Evolutionary conservation across 2,113 vertebrate species (phyloP).

Genomic region (Myrmophylax atrothorax): DNA sequence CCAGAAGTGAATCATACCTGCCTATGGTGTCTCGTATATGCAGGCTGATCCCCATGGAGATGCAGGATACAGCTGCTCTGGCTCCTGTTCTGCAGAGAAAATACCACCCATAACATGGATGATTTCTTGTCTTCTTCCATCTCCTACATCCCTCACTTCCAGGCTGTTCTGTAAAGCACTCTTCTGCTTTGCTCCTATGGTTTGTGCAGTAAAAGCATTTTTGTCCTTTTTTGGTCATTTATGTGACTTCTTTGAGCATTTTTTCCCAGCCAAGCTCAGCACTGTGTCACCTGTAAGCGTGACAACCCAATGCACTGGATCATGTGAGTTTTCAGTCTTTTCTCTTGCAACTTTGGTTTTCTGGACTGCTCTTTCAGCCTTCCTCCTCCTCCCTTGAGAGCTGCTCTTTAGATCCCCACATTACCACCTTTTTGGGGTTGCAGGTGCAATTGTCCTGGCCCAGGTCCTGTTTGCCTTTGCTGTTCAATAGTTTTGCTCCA

Average conservation of each 20-base stretch:
- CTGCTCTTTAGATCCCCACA: neutral
- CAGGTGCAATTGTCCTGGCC: neutral
- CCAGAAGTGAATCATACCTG: neutral
- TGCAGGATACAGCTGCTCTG: neutral
- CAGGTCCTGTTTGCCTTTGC: neutral
- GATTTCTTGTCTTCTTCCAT: neutral
- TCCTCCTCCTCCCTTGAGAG: neutral
- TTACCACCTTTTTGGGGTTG: neutral
- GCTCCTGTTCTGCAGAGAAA: neutral
- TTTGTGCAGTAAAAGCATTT: neutral
- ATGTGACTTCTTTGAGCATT: neutral
- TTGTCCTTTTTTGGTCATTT: neutral
- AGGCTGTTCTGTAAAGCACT: neutral
- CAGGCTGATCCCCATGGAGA: neutral
- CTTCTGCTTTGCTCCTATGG: neutral
- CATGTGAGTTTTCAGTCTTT: neutral
- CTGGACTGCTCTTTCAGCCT: neutral
- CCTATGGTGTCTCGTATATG: neutral
- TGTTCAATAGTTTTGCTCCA: neutral
- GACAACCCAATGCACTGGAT: neutral
- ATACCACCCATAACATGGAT: neutral
- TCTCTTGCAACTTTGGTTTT: neutral
- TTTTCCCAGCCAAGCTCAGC: neutral
- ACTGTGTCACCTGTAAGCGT: neutral
- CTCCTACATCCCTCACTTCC: neutral